Base-by-base conservation (phyloP, 2,797 vertebrate genomes). In the Carduelis carduelis region DNA sequence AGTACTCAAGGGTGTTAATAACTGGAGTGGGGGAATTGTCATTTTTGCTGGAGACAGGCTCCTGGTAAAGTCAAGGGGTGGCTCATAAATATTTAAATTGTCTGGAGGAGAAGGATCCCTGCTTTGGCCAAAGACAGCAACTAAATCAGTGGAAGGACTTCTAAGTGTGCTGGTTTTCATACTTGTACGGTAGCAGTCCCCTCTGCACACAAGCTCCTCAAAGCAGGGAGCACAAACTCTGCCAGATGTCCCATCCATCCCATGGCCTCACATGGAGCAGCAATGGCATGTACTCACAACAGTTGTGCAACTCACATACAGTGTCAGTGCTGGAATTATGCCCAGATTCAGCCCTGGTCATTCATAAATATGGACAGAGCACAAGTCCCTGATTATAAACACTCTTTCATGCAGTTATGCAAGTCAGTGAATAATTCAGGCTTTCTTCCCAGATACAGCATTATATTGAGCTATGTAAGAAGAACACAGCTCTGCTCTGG, bases 331-430 rank as follows among this genome's bases (percentile, higher is more conserved):
- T 95, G 95, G 95, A 95, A 88, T 76, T 66, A 79, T 0, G 74
- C 93, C 94, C 91, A 69, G 89, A 64, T 50, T 91, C 64, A 70
- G 72, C 56, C 74, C 66, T 79, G 94, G 92, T 88, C 94, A 96
- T 95, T 97, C 95, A 97, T 93, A 94, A 95, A 86, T 87, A 91
- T 82, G 89, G 91, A 92, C 69, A 92, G 66, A 90, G 77, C 84
- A 85, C 95, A 96, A 96, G 69, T 21, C 59, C 77, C 70, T 93
- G 89, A 59, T 89, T 94, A 88, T 76, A 95, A 96, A 97, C 92
- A 94, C 47, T 89, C 89, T 94, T 86, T 86, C 47, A 88, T 1
- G 1, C 59, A 88, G 82, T 87, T 93, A 94, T 66, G 72, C 89
- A 94, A 93, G 91, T 63, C 90, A 83, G 85, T 76, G 83, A 88